Evolutionary conservation across 2,797 vertebrate genomes (phyloP).

Genomic region (Onychomys arenicola): DNA sequence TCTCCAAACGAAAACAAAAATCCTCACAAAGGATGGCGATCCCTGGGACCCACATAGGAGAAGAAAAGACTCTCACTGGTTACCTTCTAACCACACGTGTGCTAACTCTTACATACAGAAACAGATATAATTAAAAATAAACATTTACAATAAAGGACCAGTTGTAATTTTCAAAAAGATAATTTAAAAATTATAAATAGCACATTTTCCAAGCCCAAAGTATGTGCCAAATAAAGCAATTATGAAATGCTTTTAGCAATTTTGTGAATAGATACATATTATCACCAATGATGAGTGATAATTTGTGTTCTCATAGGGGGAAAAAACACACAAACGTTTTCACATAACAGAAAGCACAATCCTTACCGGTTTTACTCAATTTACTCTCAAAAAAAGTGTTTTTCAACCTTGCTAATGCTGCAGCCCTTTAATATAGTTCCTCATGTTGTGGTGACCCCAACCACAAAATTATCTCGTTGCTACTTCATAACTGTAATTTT

Average conservation of each 20-base stretch:
- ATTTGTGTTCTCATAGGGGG: neutral
- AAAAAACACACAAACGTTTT: neutral
- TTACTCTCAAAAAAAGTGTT: neutral
- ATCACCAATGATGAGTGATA: neutral
- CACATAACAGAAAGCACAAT: neutral
- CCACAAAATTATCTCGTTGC: neutral
- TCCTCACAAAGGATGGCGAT: neutral
- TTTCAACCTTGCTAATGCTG: neutral
- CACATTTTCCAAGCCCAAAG: slow-evolving; percentile 44
- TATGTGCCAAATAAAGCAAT: slow-evolving; percentile 47
- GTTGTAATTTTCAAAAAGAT: slow-evolving; percentile 6
- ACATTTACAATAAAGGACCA: slow-evolving; percentile 10
- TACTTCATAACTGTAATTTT: neutral
- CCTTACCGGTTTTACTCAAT: slow-evolving; percentile 36
- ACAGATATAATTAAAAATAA: neutral
- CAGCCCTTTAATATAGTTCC: neutral
- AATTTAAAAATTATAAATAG: slow-evolving; percentile 32
- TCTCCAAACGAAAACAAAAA: neutral
- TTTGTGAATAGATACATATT: slow-evolving; percentile 18
- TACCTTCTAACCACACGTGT: neutral
- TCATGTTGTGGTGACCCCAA: neutral
- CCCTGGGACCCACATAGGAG: neutral
- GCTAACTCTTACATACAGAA: neutral
- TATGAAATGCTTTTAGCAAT: neutral
- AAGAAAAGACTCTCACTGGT: neutral